Base-by-base conservation (phyloP, 2,888 invertebrate species). In the Ochropleura plecta region DNA sequence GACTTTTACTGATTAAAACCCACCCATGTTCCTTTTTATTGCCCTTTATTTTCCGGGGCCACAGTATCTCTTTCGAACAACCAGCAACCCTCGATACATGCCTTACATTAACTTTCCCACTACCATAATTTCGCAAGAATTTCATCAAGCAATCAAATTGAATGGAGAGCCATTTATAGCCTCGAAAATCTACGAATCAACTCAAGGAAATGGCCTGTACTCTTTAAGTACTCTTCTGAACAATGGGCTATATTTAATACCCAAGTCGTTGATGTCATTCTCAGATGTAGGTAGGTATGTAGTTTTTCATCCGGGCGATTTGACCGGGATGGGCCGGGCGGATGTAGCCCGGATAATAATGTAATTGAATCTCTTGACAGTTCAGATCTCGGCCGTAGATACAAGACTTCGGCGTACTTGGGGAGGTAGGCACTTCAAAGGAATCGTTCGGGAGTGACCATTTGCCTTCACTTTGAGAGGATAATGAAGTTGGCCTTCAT, bases 161-260 rank as follows among this genome's bases (percentile, higher is more conserved):
- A 81, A 65, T 42, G 44, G 42, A 67, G 51, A 59, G 6, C 30
- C 18, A 64, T 66, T 55, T 66, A 59, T 18, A n/a, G 42, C 5
- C n/a, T 42, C 49, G 12, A 60, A 70, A 64, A 55, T 42, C 73
- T 59, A 59, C 60, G 53, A 78, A 70, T 68, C 48, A 63, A 75
- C 53, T 62, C 40, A 55, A 51, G 70, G 49, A 82, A 75, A 82
- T 75, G 60, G 70, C 0, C 20, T 65, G 44, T 71, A 48, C 48
- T 55, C 8, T 20, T 14, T 30, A 71, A 59, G 20, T 14, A 46
- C 62, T 62, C 49, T 64, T 59, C 14, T n/a, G 60, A 16, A 72
- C 69, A 68, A 78, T 73, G 73, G 71, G 64, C 78, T 65, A 76
- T 84, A 81, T 84, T 71, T 78, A 78, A 84, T 73, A 20, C 51